phyloP scores from a whole-genome alignment of 2,888 invertebrate genomes.

The Drosophila planitibia region DNA sequence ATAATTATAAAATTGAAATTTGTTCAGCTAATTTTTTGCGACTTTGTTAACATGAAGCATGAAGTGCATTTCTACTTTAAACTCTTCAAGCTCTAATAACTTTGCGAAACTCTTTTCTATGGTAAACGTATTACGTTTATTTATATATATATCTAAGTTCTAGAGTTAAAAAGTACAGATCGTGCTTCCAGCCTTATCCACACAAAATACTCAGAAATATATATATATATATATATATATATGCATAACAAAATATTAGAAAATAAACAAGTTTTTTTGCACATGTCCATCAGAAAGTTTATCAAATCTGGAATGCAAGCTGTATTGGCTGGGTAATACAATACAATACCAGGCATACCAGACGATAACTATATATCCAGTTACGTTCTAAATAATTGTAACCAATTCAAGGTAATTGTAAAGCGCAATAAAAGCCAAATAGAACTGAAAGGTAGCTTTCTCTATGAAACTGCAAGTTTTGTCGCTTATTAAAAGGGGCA shows the following conservation, averaged over 20 bases:
- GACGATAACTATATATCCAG: slow-evolving; percentile 19
- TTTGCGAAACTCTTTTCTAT: not conserved
- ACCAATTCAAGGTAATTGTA: slow-evolving; percentile 43
- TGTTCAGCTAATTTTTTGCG: not conserved
- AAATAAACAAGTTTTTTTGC: slow-evolving; percentile 13
- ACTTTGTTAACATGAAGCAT: not conserved
- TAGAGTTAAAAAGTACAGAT: not conserved
- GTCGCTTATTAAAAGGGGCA: slow-evolving; percentile 38
- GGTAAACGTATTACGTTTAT: not conserved
- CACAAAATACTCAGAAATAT: slow-evolving; percentile 14
- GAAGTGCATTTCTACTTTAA: not conserved
- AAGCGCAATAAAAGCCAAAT: slow-evolving; percentile 54
- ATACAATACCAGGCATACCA: not conserved
- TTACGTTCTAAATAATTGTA: slow-evolving; percentile 3
- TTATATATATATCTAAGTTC: not conserved
- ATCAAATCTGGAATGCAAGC: slow-evolving; percentile 3
- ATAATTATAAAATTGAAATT: not conserved
- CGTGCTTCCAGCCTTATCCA: not conserved
- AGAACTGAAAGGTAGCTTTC: slow-evolving; percentile 34
- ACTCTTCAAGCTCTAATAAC: not conserved
- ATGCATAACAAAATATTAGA: not conserved
- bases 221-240: not conserved
- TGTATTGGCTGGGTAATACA: not conserved
- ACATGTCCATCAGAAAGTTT: not conserved
- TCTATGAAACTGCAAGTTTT: not conserved